Evolutionary conservation across 2,888 invertebrate species (phyloP), one percentile per base, ranked within the genome.

Genomic region (Cerceris rybyensis): DNA sequence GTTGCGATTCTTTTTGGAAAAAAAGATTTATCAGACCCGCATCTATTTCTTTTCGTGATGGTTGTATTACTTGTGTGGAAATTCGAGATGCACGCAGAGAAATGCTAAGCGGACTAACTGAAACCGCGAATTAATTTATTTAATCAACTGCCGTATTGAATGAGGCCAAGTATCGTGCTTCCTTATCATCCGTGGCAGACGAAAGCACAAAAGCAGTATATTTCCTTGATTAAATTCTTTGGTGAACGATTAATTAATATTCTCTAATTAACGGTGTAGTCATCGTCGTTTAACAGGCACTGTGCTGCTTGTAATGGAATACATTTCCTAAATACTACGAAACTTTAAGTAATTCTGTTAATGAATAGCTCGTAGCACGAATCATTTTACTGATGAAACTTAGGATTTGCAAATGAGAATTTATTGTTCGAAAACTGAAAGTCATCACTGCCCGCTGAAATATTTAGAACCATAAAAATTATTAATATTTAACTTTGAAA

Each of bases 191-290:
- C 55, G 43, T 61, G 58, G 79, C 63, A 72, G 68, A 66, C 78
- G 75, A 28, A 28, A 28, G 46, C 74, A 80, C 67, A 54, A 74
- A 82, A 85, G 81, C 77, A 72, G 78, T 82, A 88, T 87, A 86
- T 86, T 89, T 87, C 86, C 82, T 78, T 82, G 85, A 90, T 88
- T 84, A 88, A 86, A 88, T 83, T 87, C 82, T 82, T 87, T 77
- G 70, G 57, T 70, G 73, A 85, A 80, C 82, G 82, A 89, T 89
- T 90, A 90, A 89, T 90, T 89, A 88, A 88, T 88, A 86, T 85
- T 88, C 87, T 80, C 85, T 88, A 88, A 90, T 90, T 88, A 88
- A 81, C 81, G 75, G 70, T 81, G 69, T 28, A 28, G 28, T 86
- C 82, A 68, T 80, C 72, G 59, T 70, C 63, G 60, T 55, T 61